These are phyloP conservation scores for Nestor notabilis DNA, from an alignment of 2,113 vertebrate genomes.

Conservation along the genomic window DNA sequence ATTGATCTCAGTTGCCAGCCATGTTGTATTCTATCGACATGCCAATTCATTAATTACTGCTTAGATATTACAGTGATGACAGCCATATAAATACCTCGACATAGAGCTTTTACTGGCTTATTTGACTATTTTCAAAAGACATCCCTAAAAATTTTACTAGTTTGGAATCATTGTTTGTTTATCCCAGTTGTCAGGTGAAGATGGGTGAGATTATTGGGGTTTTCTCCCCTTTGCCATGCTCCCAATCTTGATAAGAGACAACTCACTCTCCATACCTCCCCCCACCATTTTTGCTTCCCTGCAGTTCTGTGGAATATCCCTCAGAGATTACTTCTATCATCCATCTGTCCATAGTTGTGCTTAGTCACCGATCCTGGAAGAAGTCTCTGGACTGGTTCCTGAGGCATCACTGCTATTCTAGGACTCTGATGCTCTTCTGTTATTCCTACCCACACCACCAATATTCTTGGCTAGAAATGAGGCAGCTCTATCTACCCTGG, in stretches of 20 bases:
- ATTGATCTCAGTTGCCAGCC: neutral
- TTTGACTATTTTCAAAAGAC: neutral
- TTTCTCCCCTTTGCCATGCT: neutral
- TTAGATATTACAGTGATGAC: neutral
- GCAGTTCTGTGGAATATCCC: neutral
- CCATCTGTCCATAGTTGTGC: neutral
- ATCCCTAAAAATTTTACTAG: neutral
- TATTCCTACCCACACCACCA: neutral
- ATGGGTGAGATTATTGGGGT: neutral
- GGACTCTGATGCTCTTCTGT: neutral
- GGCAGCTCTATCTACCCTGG: neutral
- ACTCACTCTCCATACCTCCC: neutral
- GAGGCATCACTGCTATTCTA: neutral
- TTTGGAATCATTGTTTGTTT: neutral
- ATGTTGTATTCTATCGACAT: neutral
- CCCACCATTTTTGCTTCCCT: neutral
- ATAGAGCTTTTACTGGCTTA: neutral
- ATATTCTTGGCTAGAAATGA: neutral
- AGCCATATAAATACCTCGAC: neutral
- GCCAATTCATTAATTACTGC: neutral
- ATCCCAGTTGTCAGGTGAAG: neutral
- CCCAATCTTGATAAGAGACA: neutral
- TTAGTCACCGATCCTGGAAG: conserved; percentile 7
- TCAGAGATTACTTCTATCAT: neutral
- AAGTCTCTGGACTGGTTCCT: neutral